Evolutionary conservation across 2,113 vertebrate genomes (phyloP), one percentile per base, ranked within the genome.

Genomic region (Microtus pennsylvanicus): DNA sequence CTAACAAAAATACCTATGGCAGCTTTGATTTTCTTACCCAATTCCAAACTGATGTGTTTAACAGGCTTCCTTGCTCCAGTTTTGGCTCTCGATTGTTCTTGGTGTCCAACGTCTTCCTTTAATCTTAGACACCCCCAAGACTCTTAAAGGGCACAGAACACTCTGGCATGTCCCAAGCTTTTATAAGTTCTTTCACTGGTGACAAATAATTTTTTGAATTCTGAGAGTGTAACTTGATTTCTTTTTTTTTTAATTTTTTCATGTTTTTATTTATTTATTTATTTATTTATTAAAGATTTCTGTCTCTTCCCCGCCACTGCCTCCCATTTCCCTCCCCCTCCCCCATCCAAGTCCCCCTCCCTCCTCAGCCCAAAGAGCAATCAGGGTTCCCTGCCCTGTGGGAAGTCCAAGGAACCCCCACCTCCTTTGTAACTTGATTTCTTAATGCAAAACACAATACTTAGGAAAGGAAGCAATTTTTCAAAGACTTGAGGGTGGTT

Each of bases 401-500:
- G 42, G 42, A 42, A 42, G 42, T 42, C 42, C 42, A 42, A 42
- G 42, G 42, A 42, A 42, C 42, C 42, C 42, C 42, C 42, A 42
- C 42, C 42, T 42, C 42, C 42, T 42, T 42, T 38, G 3, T 16
- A 75, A 52, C 16, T 30, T 96, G 26, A 19, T 72, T 93, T 92
- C 74, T 91, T 89, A 94, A 75, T 85, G 61, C 87, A 55, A 75
- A 93, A 86, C 58, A 77, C 45, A 72, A 92, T 21, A 77, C 72
- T 76, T 77, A 90, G 52, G 63, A 92, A 88, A 87, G 50, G 22
- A 95, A 80, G 45, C 65, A 90, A 91, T 87, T 94, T 78, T 88
- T 61, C 92, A 95, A 97, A 96, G 3, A 63, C 42, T 87, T 14
- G 47, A 80, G 28, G 33, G 28, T 77, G 58, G 65, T 86, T 75